Conservation (phyloP, 1,140 invertebrate genomes). For the Onthophagus taurus region DNA sequence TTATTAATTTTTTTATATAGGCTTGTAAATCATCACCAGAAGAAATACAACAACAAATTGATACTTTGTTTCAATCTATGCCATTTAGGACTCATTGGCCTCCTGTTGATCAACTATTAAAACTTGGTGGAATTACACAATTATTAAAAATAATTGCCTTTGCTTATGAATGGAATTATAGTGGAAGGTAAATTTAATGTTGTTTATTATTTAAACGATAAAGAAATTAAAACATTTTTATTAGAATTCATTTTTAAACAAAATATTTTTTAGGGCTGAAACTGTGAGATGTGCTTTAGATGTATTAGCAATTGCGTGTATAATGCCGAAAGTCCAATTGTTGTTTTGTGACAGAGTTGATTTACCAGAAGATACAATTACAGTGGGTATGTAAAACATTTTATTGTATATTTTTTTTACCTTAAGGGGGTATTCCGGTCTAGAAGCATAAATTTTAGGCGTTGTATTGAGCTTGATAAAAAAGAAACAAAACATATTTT, state of each 20-base stretch:
- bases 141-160: constrained; percentile 81
- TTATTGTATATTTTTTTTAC: no score
- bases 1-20: no score
- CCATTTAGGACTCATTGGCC: constrained; percentile 70
- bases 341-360: constrained; percentile 69
- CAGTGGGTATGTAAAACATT: constrained; percentile 52
- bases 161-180: constrained; percentile 86
- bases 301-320: constrained; percentile 79
- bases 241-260: constrained; percentile 22
- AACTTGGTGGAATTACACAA: constrained; percentile 73
- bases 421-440: no score
- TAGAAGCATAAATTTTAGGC: no score
- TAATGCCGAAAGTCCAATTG: constrained; percentile 79
- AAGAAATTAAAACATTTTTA: no score
- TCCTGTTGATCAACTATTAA: constrained; percentile 77
- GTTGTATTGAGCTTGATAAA: no score
- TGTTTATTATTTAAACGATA: constrained; percentile 19
- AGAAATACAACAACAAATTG: constrained; percentile 75
- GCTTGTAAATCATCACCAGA: constrained; percentile 62
- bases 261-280: constrained; percentile 57
- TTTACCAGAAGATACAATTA: constrained; percentile 58
- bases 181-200: constrained; percentile 52
- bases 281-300: constrained; percentile 84
- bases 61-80: constrained; percentile 67
- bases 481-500: no score